Percentiles rank a stretch among this genome's conserved stretches.
Evolutionary conservation across 1,140 invertebrate species (phyloP).

Genomic region (Drosophila kurseongensis): DNA sequence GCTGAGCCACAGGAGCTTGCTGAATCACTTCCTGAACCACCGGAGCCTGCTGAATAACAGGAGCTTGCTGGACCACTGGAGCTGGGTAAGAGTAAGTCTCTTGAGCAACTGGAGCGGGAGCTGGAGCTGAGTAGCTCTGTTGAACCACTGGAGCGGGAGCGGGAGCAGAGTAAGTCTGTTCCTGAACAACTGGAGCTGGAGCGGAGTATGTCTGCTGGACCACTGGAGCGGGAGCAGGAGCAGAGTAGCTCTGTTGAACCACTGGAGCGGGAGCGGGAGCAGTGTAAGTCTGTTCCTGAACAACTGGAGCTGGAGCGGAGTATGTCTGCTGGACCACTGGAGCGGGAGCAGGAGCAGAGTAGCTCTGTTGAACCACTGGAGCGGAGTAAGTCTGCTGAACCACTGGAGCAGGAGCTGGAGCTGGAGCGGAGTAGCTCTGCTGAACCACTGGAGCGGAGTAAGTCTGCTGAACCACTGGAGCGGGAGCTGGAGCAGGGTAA

Average conservation of each 20-base stretch:
- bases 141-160: conserved; percentile 15
- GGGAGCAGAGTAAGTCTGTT: conserved; percentile 10
- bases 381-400: conserved; percentile 17
- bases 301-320: background rate
- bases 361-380: conserved; percentile 25
- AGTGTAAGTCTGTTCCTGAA: conserved; percentile 19
- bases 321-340: conserved; percentile 2
- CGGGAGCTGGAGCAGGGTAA: conserved; percentile 1
- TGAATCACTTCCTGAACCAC: conserved; percentile 18
- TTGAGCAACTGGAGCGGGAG: conserved; percentile 27
- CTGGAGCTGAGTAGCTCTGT: conserved; percentile 12
- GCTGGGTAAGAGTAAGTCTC: conserved; percentile 13
- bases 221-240: conserved; percentile 24
- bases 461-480: background rate
- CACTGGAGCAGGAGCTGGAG: conserved; percentile 11
- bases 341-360: conserved; percentile 7
- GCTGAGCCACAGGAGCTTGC: conserved; percentile 24
- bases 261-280: conserved; percentile 22
- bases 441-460: background rate
- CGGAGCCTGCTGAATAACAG: conserved; percentile 19
- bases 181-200: conserved; percentile 20
- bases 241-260: conserved; percentile 30
- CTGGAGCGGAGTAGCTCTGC: background rate
- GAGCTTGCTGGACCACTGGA: conserved; percentile 4
- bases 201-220: conserved; percentile 24